These are phyloP conservation scores for Quadroppia sp. DNA, from an alignment of 2,888 invertebrate genomes.

Conservation along the genomic window DNA sequence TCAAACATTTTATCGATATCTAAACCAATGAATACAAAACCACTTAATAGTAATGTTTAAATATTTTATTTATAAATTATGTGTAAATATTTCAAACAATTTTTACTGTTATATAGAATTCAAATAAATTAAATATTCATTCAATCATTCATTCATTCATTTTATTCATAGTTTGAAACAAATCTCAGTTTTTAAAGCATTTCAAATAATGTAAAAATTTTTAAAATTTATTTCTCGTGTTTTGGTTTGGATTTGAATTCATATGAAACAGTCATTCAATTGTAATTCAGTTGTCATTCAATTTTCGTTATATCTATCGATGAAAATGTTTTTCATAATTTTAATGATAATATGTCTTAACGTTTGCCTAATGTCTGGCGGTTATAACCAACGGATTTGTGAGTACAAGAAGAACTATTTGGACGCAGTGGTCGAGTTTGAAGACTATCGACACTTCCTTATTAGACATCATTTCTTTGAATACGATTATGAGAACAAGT, in stretches of 20 bases:
- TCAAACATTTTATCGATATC: background rate
- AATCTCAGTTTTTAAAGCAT: no score
- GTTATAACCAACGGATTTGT: no score
- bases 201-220: no score
- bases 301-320: no score
- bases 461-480: background rate
- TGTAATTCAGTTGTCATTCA: no score
- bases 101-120: slow-evolving; percentile 2
- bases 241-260: no score
- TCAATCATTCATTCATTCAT: background rate
- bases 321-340: no score
- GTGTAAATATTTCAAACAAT: slow-evolving; percentile 3
- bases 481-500: background rate
- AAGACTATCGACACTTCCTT: background rate
- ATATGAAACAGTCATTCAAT: background rate
- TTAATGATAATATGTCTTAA: no score
- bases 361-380: no score
- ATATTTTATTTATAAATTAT: background rate
- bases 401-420: background rate
- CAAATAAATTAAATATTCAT: slow-evolving; percentile 9
- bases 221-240: no score
- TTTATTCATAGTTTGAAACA: background rate
- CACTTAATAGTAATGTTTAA: background rate
- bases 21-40: no score
- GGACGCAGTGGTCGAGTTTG: background rate